Base-by-base conservation (phyloP, 35 echinoderm and acorn worm genomes). In the Stichopus chloronotus region DNA sequence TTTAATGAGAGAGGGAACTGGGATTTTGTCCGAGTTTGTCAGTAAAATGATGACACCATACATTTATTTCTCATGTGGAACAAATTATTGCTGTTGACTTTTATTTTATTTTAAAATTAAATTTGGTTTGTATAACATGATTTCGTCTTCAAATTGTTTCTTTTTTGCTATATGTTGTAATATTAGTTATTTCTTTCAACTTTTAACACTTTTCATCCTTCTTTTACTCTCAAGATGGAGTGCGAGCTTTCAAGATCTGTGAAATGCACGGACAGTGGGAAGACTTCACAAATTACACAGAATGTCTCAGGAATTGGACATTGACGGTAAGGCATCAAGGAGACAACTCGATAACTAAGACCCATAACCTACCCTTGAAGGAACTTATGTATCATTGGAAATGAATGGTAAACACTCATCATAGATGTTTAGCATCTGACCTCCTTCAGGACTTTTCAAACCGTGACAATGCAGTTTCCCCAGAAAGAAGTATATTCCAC, bases 231-330 rank as follows among this genome's bases (percentile, higher is more conserved):
- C 69, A 58, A 84, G 81, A 84, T 56, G 76, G 55, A 7, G 23
- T 94, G n/a, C 79, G 52, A 79, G 93, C 89, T 6, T 54, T 82
- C 88, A 90, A 89, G 24, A 24, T 76, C 11, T 94, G 93, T 25
- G 12, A 52, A 58, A 61, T 84, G 25, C 80, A 78, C 3, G 93
- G 88, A 53, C 68, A 83, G 14, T 94, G 93, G 93, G 81, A 88
- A 5, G 53, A 9, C 5, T 91, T 43, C 43, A 91, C 93, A 2
- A 60, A 94, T 60, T 94, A 94, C 24, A 83, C 55, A 13, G 93
- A 94, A 7, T 94, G 93, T 55, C 54, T 86, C 19, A 53, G 9
- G 11, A 22, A 43, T 1, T 77, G 53, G 6, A 77, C 9, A 3
- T 1, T 72, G 5, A 83, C 92, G 83, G 92, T 93, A 88, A 93